Evolutionary conservation across 2,113 vertebrate genomes (phyloP).

Genomic region (Oncorhynchus masou): DNA sequence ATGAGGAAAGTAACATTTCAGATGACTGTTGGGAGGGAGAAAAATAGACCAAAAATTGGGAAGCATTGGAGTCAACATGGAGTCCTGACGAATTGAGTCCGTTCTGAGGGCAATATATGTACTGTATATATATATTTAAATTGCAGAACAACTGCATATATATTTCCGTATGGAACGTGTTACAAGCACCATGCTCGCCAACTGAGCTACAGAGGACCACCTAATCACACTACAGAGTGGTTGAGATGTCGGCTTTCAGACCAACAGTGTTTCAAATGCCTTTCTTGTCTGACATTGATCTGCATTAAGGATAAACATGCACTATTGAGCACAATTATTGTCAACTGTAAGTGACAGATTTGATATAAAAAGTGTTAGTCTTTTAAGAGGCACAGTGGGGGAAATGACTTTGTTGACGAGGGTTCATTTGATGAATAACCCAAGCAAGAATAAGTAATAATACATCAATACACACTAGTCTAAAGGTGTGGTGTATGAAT

Average conservation of each 20-base stretch:
- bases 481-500: not conserved
- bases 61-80: no score
- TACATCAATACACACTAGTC: not conserved
- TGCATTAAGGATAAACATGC: not conserved
- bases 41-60: not conserved
- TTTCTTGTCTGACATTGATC: conserved; percentile 3
- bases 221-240: not conserved
- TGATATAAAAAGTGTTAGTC: not conserved
- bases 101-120: no score
- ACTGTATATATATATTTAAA: no score
- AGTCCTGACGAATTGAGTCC: no score
- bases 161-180: no score
- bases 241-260: conserved; percentile 10
- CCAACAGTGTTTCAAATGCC: conserved; percentile 6
- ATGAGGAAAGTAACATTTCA: conserved; percentile 15
- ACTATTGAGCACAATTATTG: not conserved
- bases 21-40: not conserved
- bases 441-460: not conserved
- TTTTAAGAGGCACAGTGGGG: not conserved
- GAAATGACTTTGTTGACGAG: conserved; percentile 6
- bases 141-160: no score
- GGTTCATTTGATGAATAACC: not conserved
- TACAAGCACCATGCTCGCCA: no score
- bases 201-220: no score
- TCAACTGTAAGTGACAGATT: not conserved